Conservation (phyloP, 2,113 vertebrate genomes). For the Procavia capensis region DNA sequence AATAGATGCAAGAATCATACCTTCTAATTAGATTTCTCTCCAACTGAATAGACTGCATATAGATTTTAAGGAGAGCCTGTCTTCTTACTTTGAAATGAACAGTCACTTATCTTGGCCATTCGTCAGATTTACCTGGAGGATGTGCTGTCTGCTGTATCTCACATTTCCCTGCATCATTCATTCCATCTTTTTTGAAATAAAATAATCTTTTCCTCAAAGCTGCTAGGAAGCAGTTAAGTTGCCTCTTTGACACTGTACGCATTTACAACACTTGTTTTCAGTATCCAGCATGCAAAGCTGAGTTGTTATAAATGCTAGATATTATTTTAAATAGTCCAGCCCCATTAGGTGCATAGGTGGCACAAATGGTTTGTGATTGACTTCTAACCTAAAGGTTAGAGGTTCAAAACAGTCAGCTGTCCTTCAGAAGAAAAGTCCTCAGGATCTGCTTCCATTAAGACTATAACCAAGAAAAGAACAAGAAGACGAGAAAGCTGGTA, state of each 20-base stretch:
- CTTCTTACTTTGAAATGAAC: conserved; percentile 27
- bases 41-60: background rate
- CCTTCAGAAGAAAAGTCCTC: too few species aligned
- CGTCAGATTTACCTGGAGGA: background rate
- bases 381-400: too few species aligned
- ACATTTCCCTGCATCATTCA: background rate
- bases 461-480: too few species aligned
- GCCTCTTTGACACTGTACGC: background rate
- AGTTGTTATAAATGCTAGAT: background rate
- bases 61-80: background rate
- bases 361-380: too few species aligned
- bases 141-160: background rate
- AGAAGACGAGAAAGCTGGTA: too few species aligned
- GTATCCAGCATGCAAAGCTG: background rate
- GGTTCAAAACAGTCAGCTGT: too few species aligned
- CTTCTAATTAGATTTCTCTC: background rate
- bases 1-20: background rate
- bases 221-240: background rate
- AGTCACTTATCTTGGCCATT: background rate
- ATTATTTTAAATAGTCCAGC: background rate
- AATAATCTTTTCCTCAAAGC: background rate
- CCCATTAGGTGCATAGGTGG: too few species aligned
- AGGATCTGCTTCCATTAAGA: too few species aligned
- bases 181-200: background rate
- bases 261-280: background rate